Base-by-base conservation (phyloP, 2,113 vertebrate species). In the Oreochromis aureus region DNA sequence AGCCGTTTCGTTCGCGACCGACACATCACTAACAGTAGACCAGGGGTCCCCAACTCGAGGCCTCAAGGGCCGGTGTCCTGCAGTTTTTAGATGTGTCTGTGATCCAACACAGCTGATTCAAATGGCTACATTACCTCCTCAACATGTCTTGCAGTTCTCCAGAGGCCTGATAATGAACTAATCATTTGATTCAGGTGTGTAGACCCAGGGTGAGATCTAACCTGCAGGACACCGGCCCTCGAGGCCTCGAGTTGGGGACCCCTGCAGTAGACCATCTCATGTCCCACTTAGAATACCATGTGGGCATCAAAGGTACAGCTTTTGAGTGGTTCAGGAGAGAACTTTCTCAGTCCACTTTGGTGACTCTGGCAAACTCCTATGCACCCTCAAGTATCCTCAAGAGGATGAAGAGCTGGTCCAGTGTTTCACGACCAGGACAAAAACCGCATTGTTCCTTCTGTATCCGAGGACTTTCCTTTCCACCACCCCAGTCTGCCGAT, bases 71-170 rank as follows among this genome's bases (percentile, higher is more conserved):
- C 4, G 0, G 55, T 56, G 55, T 56, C 55, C 11, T 56, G 55
- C 55, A 56, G 55, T 2, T 56, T 56, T 56, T 27, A 56, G 6
- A 27, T 56, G 6, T 27, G 2, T 56, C 55, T 22, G 0, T 56
- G 55, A 7, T 56, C 55, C 55, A 56, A 1, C 55, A 56, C 22
- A 27, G 54, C 54, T 56, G 54, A 7, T 27, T 56, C 0, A 56
- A 56, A 56, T 56, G 1, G 11, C 22, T 27, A 24, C 0, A 13
- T 56, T 0, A 56, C 22, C 6, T 27, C 55, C 4, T 27, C 22
- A 56, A 13, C 55, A 56, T 56, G 55, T 27, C 55, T 0, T 27
- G 4, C 0, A 13, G 54, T 56, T 56, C 54, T 56, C 4, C 54
- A 27, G 54, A 27, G 2, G 1, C 54, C 54, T 24, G 55, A 11